Conservation (phyloP, 2,888 invertebrate species). For the Drosophila emarginata region DNA sequence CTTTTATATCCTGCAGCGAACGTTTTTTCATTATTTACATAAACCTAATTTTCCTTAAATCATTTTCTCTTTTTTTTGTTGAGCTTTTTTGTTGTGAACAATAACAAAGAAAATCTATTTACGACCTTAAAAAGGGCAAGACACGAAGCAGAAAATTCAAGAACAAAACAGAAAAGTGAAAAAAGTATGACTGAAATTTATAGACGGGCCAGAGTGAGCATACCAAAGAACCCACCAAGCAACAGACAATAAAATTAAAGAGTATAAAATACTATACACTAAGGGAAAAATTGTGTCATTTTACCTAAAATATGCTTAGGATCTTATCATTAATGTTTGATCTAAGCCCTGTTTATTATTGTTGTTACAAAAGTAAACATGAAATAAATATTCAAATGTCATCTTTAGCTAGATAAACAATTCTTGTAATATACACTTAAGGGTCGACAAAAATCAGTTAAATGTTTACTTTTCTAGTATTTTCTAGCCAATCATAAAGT, state of each 20-base stretch:
- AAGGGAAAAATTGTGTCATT: not conserved
- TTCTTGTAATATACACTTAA: too few species aligned
- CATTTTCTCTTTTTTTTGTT: slow-evolving; percentile 49
- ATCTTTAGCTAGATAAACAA: too few species aligned
- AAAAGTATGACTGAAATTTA: slow-evolving; percentile 61
- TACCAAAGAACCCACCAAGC: slow-evolving; percentile 39
- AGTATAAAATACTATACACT: slow-evolving; percentile 40
- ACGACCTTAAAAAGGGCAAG: slow-evolving; percentile 49
- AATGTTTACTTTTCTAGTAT: too few species aligned
- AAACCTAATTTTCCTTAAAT: slow-evolving; percentile 82
- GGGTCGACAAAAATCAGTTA: too few species aligned
- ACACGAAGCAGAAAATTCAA: slow-evolving; percentile 20
- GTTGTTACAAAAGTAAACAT: too few species aligned
- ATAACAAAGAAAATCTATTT: slow-evolving; percentile 76
- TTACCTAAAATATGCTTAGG: not conserved
- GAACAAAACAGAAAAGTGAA: slow-evolving; percentile 26
- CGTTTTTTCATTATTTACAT: slow-evolving; percentile 80
- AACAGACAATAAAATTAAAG: slow-evolving; percentile 74
- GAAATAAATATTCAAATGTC: too few species aligned
- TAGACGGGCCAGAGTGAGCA: slow-evolving; percentile 50
- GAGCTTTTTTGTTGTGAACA: slow-evolving; percentile 63
- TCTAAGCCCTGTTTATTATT: too few species aligned
- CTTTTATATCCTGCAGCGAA: slow-evolving; percentile 53
- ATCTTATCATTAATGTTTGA: too few species aligned
- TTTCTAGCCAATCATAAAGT: too few species aligned